phyloP scores from a whole-genome alignment of 2,888 invertebrate genomes.

The Amblyteles armatorius region DNA sequence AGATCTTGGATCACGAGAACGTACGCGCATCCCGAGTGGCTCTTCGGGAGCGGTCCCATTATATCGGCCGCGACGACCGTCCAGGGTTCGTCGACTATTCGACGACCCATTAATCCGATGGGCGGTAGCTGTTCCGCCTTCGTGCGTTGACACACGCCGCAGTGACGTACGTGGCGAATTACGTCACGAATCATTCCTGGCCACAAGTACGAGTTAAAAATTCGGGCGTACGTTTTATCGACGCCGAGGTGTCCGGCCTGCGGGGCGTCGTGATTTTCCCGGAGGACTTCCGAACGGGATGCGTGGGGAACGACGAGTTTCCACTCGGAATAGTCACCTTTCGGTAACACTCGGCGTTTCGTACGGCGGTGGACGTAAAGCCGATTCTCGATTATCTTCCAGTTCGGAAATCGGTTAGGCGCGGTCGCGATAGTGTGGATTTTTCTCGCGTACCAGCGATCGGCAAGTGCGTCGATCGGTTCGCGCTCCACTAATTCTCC shows the following conservation, averaged over 20 bases:
- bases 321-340: slow-evolving; percentile 32
- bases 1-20: slow-evolving; percentile 70
- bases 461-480: too few species aligned
- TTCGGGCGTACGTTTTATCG: slow-evolving; percentile 64
- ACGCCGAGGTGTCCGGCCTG: slow-evolving; percentile 65
- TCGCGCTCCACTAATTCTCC: too few species aligned
- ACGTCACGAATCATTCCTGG: slow-evolving; percentile 65
- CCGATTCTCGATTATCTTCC: slow-evolving; percentile 44
- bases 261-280: slow-evolving; percentile 51
- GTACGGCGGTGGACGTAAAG: slow-evolving; percentile 9
- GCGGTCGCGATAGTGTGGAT: background rate
- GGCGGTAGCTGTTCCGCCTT: slow-evolving; percentile 55
- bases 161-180: slow-evolving; percentile 53
- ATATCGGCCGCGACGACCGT: slow-evolving; percentile 65
- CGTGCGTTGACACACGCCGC: slow-evolving; percentile 58
- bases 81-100: slow-evolving; percentile 63
- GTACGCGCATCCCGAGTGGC: slow-evolving; percentile 49
- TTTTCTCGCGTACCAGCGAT: background rate
- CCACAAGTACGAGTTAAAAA: slow-evolving; percentile 68
- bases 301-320: slow-evolving; percentile 57
- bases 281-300: background rate
- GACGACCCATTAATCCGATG: slow-evolving; percentile 44
- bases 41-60: slow-evolving; percentile 64
- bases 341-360: background rate
- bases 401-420: slow-evolving; percentile 11